Evolutionary conservation across 2,888 invertebrate genomes (phyloP).

Genomic region (Rhaphigaster nebulosa): DNA sequence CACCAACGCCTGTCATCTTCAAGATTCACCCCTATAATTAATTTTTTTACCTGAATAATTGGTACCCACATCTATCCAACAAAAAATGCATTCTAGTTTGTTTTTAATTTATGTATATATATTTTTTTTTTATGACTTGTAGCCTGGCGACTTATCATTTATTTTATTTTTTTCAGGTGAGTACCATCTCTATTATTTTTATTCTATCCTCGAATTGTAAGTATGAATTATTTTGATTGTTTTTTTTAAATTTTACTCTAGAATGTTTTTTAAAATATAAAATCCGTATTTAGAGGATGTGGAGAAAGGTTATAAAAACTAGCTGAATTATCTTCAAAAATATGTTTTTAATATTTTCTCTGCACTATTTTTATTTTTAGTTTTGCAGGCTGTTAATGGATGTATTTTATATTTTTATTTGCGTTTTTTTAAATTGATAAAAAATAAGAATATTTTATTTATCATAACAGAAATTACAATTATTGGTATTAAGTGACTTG

Average conservation of each 20-base stretch:
- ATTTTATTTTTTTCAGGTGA: background rate
- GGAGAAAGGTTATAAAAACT: too few species aligned
- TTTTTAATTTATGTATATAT: background rate
- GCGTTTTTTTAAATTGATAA: too few species aligned
- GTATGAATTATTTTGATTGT: background rate
- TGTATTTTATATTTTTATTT: too few species aligned
- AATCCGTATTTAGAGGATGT: too few species aligned
- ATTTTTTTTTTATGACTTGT: background rate
- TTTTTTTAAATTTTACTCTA: background rate
- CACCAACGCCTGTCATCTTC: background rate
- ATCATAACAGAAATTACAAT: too few species aligned
- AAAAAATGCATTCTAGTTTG: background rate
- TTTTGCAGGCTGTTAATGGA: too few species aligned
- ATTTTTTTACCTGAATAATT: slow-evolving; percentile 3
- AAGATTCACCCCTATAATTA: background rate
- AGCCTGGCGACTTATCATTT: background rate
- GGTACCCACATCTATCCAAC: background rate
- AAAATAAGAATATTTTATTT: too few species aligned
- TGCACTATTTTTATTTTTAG: too few species aligned
- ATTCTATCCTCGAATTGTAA: background rate
- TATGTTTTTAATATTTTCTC: too few species aligned
- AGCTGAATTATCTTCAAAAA: too few species aligned
- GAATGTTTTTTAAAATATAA: too few species aligned
- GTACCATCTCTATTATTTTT: background rate
- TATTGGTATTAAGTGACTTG: too few species aligned